These are phyloP conservation scores for Microchrysa polita DNA, from an alignment of 2,888 invertebrate genomes.

Conservation along the genomic window DNA sequence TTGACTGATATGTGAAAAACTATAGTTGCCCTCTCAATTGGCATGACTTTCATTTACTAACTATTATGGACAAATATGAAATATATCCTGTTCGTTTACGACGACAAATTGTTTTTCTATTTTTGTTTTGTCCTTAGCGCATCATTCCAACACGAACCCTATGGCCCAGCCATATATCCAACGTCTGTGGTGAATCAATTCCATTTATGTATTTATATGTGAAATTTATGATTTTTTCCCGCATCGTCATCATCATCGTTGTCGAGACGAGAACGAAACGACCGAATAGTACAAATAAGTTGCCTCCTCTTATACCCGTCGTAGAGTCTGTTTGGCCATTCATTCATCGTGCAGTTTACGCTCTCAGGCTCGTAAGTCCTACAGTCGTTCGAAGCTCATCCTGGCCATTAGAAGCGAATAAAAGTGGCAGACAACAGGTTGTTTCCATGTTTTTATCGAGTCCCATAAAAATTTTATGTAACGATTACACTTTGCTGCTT, in stretches of 20 bases:
- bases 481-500: constrained; percentile 53
- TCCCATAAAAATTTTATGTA: constrained; percentile 54
- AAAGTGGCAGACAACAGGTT: constrained; percentile 53
- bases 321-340: neutral
- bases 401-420: constrained; percentile 51
- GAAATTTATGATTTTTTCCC: constrained; percentile 51
- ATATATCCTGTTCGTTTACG: neutral
- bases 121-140: neutral
- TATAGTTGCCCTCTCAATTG: no score
- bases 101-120: neutral
- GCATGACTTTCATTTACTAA: no score
- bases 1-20: neutral
- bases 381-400: constrained; percentile 46
- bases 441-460: constrained; percentile 54
- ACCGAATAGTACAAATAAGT: constrained; percentile 24
- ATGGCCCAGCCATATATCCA: neutral
- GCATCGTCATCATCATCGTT: constrained; percentile 47
- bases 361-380: constrained; percentile 33
- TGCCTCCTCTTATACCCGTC: constrained; percentile 18
- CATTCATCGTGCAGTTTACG: constrained; percentile 26
- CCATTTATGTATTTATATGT: constrained; percentile 44
- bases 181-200: constrained; percentile 12
- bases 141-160: constrained; percentile 28
- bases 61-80: neutral
- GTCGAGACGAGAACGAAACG: constrained; percentile 41